phyloP scores from a whole-genome alignment of 2,888 invertebrate species.

The Zaprionus bogoriensis region DNA sequence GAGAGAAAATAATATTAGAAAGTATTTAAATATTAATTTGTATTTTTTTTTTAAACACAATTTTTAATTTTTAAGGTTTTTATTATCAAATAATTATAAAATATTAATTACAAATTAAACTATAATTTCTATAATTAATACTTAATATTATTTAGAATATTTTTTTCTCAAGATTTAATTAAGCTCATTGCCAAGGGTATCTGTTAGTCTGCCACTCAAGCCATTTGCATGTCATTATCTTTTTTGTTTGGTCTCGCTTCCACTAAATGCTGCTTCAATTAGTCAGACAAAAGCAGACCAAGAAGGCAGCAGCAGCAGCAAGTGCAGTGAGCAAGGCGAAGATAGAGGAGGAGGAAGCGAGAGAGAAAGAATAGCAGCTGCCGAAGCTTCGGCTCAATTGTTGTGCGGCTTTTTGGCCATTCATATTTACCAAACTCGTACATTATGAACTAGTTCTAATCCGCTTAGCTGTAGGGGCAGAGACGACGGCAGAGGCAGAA shows the following conservation, averaged over 20 bases:
- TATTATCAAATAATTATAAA: no score
- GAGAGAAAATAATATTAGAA: background rate
- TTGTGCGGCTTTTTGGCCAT: constrained; percentile 32
- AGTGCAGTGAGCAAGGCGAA: no score
- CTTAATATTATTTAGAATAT: background rate
- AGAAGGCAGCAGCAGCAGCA: background rate
- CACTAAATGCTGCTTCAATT: constrained; percentile 49
- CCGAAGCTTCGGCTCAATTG: constrained; percentile 41
- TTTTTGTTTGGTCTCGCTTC: background rate
- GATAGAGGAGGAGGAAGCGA: no score
- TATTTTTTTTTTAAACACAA: background rate
- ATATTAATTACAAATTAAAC: constrained; percentile 29
- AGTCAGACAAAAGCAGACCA: constrained; percentile 31
- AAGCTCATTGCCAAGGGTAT: background rate
- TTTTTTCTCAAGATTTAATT: background rate
- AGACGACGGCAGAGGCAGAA: no score
- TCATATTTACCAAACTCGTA: constrained; percentile 54
- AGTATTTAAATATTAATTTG: background rate
- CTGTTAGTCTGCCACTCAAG: background rate
- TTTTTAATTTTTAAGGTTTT: background rate
- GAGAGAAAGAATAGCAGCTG: constrained; percentile 18
- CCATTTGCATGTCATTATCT: background rate
- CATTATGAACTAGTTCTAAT: constrained; percentile 67
- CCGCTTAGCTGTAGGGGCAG: constrained; percentile 50
- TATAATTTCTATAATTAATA: no score